Conservation (phyloP, 2,888 invertebrate species). For the Lasioglossum vierecki region DNA sequence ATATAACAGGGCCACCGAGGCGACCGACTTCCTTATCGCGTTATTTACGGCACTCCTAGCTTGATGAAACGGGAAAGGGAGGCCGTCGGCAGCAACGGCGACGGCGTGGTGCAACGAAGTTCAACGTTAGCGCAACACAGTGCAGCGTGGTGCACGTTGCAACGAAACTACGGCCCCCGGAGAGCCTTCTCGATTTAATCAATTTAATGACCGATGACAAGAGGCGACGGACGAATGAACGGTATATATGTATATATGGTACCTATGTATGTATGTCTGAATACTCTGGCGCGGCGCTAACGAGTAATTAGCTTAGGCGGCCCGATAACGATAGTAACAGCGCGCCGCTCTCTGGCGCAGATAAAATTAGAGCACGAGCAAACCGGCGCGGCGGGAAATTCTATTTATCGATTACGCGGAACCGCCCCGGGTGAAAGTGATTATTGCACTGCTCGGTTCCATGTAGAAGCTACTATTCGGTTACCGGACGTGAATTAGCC, state of each 20-base stretch:
- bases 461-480: not conserved
- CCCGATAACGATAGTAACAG: slow-evolving; percentile 54
- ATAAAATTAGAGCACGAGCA: slow-evolving; percentile 57
- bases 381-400: slow-evolving; percentile 2
- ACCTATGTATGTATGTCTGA: not conserved
- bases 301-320: slow-evolving; percentile 61
- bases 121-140: not conserved
- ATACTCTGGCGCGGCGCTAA: slow-evolving; percentile 54
- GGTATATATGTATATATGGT: not conserved
- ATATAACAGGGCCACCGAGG: slow-evolving; percentile 55
- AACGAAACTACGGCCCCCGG: slow-evolving; percentile 26
- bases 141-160: slow-evolving; percentile 24
- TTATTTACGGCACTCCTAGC: slow-evolving; percentile 72
- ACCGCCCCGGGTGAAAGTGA: not conserved
- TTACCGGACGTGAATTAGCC: slow-evolving; percentile 8
- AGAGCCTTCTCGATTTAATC: slow-evolving; percentile 54
- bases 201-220: slow-evolving; percentile 73
- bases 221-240: slow-evolving; percentile 59
- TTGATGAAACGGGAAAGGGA: slow-evolving; percentile 15
- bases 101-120: not conserved
- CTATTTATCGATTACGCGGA: slow-evolving; percentile 16
- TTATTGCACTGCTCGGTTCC: not conserved
- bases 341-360: slow-evolving; percentile 20
- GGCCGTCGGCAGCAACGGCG: not conserved
- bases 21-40: slow-evolving; percentile 73